phyloP scores from a whole-genome alignment of 2,888 invertebrate genomes.

The Dryomyza anilis region DNA sequence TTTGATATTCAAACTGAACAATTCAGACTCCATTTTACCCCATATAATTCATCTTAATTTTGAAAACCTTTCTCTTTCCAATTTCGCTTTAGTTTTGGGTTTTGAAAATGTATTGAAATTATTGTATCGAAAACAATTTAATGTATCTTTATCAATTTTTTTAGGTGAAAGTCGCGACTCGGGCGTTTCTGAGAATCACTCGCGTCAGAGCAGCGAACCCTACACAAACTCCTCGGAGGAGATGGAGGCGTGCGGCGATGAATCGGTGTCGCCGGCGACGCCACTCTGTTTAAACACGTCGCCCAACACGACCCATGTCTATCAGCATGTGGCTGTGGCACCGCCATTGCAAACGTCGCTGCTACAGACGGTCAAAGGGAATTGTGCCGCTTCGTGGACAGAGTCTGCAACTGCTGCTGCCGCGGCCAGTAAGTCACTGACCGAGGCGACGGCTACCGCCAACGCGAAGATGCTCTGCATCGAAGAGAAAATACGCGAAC shows the following conservation, averaged over 20 bases:
- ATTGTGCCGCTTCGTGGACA: slow-evolving; percentile 55
- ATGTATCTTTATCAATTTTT: no score
- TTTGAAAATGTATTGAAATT: no score
- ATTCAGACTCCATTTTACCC: no score
- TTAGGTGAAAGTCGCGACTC: slow-evolving; percentile 76
- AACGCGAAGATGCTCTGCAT: slow-evolving; percentile 67
- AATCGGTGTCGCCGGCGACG: no score
- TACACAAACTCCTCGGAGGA: slow-evolving; percentile 80
- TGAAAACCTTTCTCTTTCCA: no score
- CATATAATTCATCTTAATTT: no score
- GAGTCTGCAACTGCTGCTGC: slow-evolving; percentile 55
- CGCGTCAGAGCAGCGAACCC: slow-evolving; percentile 81
- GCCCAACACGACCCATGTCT: slow-evolving; percentile 32
- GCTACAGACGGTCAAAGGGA: slow-evolving; percentile 52
- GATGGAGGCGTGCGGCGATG: slow-evolving; percentile 67
- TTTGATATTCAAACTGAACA: no score
- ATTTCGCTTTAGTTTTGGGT: no score
- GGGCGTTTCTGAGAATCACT: slow-evolving; percentile 76
- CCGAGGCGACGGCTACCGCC: slow-evolving; percentile 55
- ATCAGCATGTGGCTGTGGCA: slow-evolving; percentile 49
- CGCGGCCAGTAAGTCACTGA: slow-evolving; percentile 61
- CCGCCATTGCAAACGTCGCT: slow-evolving; percentile 48
- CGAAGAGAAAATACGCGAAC: slow-evolving; percentile 70
- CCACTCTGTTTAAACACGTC: slow-evolving; percentile 39
- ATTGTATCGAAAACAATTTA: no score